Evolutionary conservation across 2,797 vertebrate species (phyloP), one percentile per base, ranked within the genome.

Genomic region (Melanotaenia pygmaea): DNA sequence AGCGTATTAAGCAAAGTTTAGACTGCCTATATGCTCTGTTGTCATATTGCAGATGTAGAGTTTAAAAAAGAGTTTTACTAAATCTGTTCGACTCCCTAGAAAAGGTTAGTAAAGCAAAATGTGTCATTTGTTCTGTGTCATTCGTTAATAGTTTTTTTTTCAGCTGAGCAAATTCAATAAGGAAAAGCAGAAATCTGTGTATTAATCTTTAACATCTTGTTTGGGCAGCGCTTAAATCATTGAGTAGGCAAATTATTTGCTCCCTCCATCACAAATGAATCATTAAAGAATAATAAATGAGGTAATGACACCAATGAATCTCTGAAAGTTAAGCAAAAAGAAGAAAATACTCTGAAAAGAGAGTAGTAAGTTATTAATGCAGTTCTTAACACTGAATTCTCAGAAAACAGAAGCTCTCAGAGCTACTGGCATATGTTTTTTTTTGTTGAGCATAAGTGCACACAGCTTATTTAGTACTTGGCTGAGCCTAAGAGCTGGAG

Each of bases 131-230:
- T 51, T n/a, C 8, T 10, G 1, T 6, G 8, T n/a, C 10, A 20
- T 51, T 53, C 10, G 9, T 51, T 53, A 13, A 5, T 50, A 14
- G n/a, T 22, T 45, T 51, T 32, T 51, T 32, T 22, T 30, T 38
- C 32, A 61, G 16, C 24, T 12, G 43, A 14, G 30, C 32, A 11
- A 50, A n/a, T 30, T n/a, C 7, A 53, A 22, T 12, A 28, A 67
- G 22, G 22, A 59, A 40, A 57, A 16, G 35, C 47, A 56, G 5
- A 56, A n/a, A 32, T 3, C 22, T 22, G 14, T 47, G 59, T 26
- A 66, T 81, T 76, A 72, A 86, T 73, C 51, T 34, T 74, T 76
- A 81, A 78, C 50, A 0, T 14, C 38, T 70, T 73, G 69, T 81
- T 79, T 70, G 59, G 3, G 57, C 64, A 32, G 67, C 12, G 20